Base-by-base conservation (phyloP, 2,888 invertebrate genomes). In the Ophion ventricosus region DNA sequence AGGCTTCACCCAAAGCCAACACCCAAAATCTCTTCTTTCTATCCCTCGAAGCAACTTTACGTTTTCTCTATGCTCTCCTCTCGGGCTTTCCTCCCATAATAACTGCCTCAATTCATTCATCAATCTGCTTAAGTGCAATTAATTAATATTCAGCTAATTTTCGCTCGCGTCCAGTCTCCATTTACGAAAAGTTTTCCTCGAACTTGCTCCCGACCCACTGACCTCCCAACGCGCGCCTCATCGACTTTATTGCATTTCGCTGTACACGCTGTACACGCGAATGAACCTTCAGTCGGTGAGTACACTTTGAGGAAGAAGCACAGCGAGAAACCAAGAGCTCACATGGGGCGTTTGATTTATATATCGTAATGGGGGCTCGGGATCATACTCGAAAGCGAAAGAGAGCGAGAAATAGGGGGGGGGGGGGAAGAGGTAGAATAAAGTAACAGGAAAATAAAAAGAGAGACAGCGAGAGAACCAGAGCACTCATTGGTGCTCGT, bases 351-450 rank as follows among this genome's bases (percentile, higher is more conserved):
- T 87, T 88, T 91, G 91, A 92, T 91, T 92, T 91, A 92, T 92
- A 91, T 89, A 89, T 90, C 87, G 91, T 92, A 92, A 92, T 91
- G 90, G 88, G 89, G 89, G 89, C 88, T 88, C 87, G 88, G 87
- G 89, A 90, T 90, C 91, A 90, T 90, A 89, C 87, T 88, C 4
- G 70, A 25, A 25, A 49, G 14, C 49, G 49, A 17, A 49, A 11
- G 49, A 49, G 49, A 49, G 17, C 49, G 49, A 49, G 40, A 57
- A 10, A 40, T 17, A 40, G 40, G 57, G 17, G 54, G 25, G 25
- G 1, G 69, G 29, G 57, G 5, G 70, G 57, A 29, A 17, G 49
- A 17, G 49, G 4, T 14, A 29, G 29, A 14, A 54, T 5, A 54
- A 17, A 54, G 25, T 1, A 29, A 1, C 25, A 2, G 10, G 26